Conservation (phyloP, 2,113 vertebrate genomes). For the Alces alces region DNA sequence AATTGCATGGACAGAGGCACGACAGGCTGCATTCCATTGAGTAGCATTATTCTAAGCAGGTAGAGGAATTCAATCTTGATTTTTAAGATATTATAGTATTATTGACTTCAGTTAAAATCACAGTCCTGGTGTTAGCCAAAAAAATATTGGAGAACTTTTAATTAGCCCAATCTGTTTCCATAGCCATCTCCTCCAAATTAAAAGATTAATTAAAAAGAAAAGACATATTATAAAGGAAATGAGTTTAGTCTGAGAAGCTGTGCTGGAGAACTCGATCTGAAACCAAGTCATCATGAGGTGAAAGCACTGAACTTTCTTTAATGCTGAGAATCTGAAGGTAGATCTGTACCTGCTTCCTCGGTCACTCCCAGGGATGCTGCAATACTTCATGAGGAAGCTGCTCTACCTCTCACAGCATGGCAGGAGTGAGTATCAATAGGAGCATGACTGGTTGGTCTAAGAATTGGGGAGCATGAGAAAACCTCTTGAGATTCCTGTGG, state of each 20-base stretch:
- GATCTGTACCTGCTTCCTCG: background rate
- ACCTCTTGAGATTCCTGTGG: background rate
- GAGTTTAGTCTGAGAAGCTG: background rate
- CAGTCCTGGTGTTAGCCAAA: background rate
- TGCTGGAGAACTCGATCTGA: background rate
- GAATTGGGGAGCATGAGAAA: background rate
- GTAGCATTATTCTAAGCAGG: background rate
- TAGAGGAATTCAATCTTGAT: background rate
- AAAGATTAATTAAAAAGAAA: background rate
- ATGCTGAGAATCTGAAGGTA: background rate
- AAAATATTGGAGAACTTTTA: background rate
- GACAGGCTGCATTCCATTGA: accelerated
- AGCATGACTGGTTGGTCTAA: background rate
- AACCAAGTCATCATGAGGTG: background rate
- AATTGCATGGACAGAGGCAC: background rate
- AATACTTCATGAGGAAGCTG: background rate
- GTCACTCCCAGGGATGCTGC: background rate
- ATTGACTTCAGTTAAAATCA: slow-evolving; percentile 16
- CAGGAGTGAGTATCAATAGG: background rate
- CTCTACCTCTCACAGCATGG: background rate
- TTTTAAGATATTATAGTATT: background rate
- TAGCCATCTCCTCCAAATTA: background rate
- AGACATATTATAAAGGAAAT: background rate
- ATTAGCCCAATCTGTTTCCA: background rate
- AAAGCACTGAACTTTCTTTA: background rate